Conservation (phyloP, 2,888 invertebrate genomes). For the Aphodius sticticus region DNA sequence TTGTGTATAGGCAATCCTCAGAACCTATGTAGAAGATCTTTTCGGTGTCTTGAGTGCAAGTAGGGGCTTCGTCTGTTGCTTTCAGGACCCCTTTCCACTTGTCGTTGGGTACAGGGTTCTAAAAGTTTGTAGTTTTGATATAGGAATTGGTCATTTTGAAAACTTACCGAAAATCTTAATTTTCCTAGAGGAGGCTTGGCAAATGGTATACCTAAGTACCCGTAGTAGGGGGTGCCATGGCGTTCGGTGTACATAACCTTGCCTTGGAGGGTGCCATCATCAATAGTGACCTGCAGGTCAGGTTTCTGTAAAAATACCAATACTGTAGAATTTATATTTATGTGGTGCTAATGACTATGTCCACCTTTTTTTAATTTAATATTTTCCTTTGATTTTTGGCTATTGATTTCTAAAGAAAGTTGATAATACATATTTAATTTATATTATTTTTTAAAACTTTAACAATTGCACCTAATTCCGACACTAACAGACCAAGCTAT, state of each 20-base stretch:
- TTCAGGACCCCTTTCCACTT: constrained; percentile 42
- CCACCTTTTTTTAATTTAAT: too few relatives aligned
- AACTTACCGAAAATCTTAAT: constrained; percentile 41
- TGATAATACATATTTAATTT: too few relatives aligned
- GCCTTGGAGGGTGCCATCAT: constrained; percentile 41
- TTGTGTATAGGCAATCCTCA: constrained; percentile 51
- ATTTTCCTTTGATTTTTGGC: too few relatives aligned
- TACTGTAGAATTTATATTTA: too few relatives aligned
- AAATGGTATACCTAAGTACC: constrained; percentile 42
- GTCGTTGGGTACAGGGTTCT: constrained; percentile 34
- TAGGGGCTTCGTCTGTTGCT: constrained; percentile 40
- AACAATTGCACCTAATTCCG: too few relatives aligned
- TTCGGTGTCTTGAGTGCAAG: constrained; percentile 40
- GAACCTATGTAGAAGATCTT: constrained; percentile 42
- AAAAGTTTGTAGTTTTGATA: constrained; percentile 11
- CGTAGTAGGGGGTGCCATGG: constrained; percentile 33
- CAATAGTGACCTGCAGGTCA: constrained; percentile 38
- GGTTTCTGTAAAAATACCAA: constrained; percentile 30
- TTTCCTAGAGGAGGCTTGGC: constrained; percentile 42
- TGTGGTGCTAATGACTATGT: too few relatives aligned
- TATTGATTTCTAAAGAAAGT: too few relatives aligned
- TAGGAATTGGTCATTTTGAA: neutral
- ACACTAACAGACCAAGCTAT: too few relatives aligned
- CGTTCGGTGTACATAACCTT: constrained; percentile 35
- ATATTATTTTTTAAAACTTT: too few relatives aligned